Percentiles rank a stretch among this genome's conserved stretches.
Conservation (phyloP, 1,140 invertebrate species). For the Protaetia brevitarsis region DNA sequence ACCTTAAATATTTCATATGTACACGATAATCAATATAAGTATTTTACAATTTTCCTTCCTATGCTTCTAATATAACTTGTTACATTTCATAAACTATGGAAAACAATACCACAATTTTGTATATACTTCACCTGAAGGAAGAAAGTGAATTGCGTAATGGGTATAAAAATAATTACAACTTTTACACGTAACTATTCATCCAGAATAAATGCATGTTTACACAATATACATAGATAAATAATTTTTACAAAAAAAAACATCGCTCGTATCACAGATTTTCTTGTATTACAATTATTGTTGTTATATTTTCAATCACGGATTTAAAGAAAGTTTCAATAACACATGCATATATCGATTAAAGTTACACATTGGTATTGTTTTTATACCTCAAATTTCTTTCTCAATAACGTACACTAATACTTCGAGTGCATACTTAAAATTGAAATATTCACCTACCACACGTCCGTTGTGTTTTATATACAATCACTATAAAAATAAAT, state of each 20-base stretch:
- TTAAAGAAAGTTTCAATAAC: not conserved
- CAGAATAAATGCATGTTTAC: not conserved
- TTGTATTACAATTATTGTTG: constrained; percentile 7
- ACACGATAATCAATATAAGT: constrained; percentile 3
- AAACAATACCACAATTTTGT: not conserved
- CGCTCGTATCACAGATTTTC: constrained; percentile 5
- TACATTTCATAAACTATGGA: not conserved
- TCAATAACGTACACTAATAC: too few species aligned
- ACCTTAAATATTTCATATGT: constrained; percentile 9
- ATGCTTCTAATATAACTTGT: not conserved
- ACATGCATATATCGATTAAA: not conserved
- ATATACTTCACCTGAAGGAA: not conserved
- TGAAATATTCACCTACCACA: too few species aligned
- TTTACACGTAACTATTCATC: not conserved
- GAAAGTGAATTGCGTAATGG: not conserved
- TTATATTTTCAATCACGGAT: too few species aligned
- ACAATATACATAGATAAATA: too few species aligned
- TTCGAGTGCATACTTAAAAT: too few species aligned
- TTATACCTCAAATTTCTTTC: too few species aligned
- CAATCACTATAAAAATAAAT: too few species aligned
- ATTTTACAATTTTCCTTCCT: constrained; percentile 5
- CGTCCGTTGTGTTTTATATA: too few species aligned
- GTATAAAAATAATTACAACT: not conserved
- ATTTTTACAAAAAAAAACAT: not conserved
- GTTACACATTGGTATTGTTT: too few species aligned